Evolutionary conservation across 2,888 invertebrate genomes (phyloP).

Genomic region (Bellardia pandia): DNA sequence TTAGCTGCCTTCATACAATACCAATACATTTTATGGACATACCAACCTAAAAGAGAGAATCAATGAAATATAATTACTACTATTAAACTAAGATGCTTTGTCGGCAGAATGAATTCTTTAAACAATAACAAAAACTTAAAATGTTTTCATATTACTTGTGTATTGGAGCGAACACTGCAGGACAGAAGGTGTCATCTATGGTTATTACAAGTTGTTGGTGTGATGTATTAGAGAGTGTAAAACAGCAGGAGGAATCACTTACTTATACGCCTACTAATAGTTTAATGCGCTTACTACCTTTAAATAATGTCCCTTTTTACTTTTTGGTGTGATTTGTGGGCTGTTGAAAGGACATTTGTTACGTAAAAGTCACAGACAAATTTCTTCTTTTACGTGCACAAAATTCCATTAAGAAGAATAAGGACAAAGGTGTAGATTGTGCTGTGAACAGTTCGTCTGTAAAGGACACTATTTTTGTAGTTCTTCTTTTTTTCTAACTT

Average conservation of each 20-base stretch:
- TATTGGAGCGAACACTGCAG: constrained; percentile 1
- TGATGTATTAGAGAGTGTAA: constrained; percentile 33
- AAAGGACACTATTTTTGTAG: constrained; percentile 48
- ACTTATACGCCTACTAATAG: constrained; percentile 69
- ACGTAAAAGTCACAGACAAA: constrained; percentile 45
- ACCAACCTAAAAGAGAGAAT: constrained; percentile 19
- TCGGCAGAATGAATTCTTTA: constrained; percentile 53
- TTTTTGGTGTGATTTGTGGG: constrained; percentile 81
- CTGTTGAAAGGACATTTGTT: constrained; percentile 79
- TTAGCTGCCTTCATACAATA: constrained; percentile 43
- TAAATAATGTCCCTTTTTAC: constrained; percentile 54
- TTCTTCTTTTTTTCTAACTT: constrained; percentile 3
- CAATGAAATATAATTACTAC: constrained; percentile 60
- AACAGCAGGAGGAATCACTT: constrained; percentile 65
- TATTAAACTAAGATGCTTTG: constrained; percentile 63
- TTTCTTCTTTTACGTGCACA: constrained; percentile 17
- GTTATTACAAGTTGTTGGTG: constrained; percentile 60
- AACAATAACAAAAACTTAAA: constrained; percentile 42
- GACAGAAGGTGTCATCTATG: constrained; percentile 66
- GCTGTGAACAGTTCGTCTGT: constrained; percentile 41
- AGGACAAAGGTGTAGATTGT: constrained; percentile 52
- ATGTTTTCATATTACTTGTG: constrained; percentile 44
- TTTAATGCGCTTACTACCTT: constrained; percentile 66
- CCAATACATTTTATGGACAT: constrained; percentile 36
- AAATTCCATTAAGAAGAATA: constrained; percentile 7